Conservation (phyloP, 2,113 vertebrate genomes). For the Phyllostomus discolor region DNA sequence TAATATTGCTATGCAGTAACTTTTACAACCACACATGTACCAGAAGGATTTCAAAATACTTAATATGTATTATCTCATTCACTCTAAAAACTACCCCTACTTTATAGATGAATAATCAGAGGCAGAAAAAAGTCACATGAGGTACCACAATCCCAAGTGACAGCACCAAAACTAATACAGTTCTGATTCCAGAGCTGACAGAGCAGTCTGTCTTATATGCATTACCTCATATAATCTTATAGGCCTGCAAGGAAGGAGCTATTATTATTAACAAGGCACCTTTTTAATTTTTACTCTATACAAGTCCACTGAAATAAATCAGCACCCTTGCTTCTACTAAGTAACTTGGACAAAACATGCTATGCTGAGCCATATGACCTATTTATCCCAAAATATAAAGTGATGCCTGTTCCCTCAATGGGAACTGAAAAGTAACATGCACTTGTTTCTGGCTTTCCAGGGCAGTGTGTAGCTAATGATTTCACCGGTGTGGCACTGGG, state of each 20-base stretch:
- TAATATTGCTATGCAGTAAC: neutral
- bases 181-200: neutral
- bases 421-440: neutral
- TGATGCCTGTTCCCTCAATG: neutral
- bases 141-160: neutral
- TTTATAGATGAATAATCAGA: neutral
- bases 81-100: neutral
- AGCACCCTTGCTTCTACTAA: neutral
- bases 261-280: neutral
- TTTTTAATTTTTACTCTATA: neutral
- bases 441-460: neutral
- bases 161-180: neutral
- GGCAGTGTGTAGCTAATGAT: neutral
- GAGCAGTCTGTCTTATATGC: neutral
- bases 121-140: neutral
- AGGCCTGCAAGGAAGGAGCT: neutral
- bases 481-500: neutral
- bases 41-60: neutral
- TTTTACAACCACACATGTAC: neutral
- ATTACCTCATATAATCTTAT: neutral
- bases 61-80: neutral
- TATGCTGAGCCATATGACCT: neutral
- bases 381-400: neutral
- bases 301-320: neutral
- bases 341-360: neutral